Conservation (phyloP, 2,113 vertebrate genomes). For the Tyrannus savana region DNA sequence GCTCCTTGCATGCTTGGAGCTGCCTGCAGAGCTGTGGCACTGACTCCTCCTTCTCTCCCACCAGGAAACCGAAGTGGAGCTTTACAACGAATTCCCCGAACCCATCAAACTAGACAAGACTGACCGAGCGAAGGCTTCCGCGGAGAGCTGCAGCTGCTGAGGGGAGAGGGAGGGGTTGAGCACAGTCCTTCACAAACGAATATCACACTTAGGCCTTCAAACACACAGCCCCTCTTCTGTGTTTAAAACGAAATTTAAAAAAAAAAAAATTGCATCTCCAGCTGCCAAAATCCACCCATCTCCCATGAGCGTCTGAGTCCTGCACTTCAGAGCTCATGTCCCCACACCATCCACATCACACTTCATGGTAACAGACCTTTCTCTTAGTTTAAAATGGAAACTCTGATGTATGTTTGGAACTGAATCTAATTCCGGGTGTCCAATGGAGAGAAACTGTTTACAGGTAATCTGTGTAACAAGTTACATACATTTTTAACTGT, state of each 20-base stretch:
- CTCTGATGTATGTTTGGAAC: conserved; percentile 67
- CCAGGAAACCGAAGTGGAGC: conserved; percentile 97
- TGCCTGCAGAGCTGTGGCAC: neutral
- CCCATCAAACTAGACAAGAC: conserved; percentile 98
- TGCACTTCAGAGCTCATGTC: conserved; percentile 37
- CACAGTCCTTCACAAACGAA: conserved; percentile 78
- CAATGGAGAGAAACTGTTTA: conserved; percentile 79
- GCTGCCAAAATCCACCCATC: conserved; percentile 75
- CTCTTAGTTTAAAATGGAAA: conserved; percentile 64
- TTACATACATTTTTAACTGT: conserved; percentile 79
- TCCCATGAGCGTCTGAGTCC: conserved; percentile 60
- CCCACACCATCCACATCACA: conserved; percentile 52
- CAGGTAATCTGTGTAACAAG: conserved; percentile 80
- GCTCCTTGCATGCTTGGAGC: neutral
- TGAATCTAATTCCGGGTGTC: conserved; percentile 71
- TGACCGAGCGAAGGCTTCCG: conserved; percentile 88
- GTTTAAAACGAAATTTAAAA: conserved; percentile 59
- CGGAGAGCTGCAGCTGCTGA: conserved; percentile 97
- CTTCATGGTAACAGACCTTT: conserved; percentile 65
- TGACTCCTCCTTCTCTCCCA: neutral
- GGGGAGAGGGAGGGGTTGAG: conserved; percentile 73
- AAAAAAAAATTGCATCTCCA: conserved; percentile 65
- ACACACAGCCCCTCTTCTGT: conserved; percentile 75
- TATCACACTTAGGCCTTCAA: conserved; percentile 83
- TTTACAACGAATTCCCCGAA: conserved; percentile 98